These are phyloP conservation scores for Acrossocheilus wenchowensis DNA, from an alignment of 2,797 vertebrate genomes.

Conservation along the genomic window DNA sequence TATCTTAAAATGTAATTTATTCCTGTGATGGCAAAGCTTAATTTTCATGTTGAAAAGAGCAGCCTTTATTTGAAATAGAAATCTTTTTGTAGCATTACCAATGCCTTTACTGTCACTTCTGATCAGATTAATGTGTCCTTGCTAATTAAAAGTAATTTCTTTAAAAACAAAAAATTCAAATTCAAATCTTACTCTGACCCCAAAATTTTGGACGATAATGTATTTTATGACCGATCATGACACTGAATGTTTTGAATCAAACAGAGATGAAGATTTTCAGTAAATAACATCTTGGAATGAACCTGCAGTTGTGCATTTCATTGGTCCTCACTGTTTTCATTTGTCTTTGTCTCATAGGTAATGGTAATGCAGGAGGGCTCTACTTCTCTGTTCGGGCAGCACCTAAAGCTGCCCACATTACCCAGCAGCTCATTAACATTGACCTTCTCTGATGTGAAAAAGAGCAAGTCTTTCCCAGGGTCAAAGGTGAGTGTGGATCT, in stretches of 20 bases:
- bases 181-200: not conserved
- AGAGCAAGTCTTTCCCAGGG: conserved; percentile 85
- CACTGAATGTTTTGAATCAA: too few relatives aligned
- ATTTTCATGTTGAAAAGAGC: not conserved
- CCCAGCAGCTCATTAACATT: conserved; percentile 83
- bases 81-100: not conserved
- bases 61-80: not conserved
- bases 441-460: conserved; percentile 85
- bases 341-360: conserved; percentile 74
- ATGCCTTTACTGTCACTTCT: not conserved
- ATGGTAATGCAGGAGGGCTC: conserved; percentile 92
- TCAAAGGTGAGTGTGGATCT: conserved; percentile 82
- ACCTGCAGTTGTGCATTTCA: not conserved
- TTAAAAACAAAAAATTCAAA: not conserved
- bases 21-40: not conserved
- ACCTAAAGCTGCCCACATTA: conserved; percentile 86
- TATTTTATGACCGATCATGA: not conserved
- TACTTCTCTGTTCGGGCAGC: conserved; percentile 84
- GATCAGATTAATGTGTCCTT: not conserved
- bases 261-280: not conserved
- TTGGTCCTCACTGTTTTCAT: not conserved
- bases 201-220: not conserved
- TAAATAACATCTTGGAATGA: not conserved
- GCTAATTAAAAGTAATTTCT: not conserved
- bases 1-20: not conserved